phyloP scores from a whole-genome alignment of 2,888 invertebrate genomes.

The Tinea trinotella region DNA sequence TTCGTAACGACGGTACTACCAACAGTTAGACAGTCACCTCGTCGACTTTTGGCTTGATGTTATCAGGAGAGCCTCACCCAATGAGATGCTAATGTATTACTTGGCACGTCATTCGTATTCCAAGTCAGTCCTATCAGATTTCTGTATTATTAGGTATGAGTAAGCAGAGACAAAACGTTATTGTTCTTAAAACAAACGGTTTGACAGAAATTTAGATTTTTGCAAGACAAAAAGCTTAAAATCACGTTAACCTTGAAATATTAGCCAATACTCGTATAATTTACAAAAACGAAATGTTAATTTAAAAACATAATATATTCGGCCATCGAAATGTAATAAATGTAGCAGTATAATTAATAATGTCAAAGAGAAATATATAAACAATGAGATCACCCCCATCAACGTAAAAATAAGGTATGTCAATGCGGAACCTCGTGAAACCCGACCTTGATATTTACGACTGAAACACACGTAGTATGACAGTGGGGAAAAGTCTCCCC shows the following conservation, averaged over 20 bases:
- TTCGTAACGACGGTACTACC: background rate
- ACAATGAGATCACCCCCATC: background rate
- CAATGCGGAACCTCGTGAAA: background rate
- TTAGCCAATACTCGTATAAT: too few relatives aligned
- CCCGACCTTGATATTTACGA: slow-evolving; percentile 3
- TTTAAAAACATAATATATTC: too few relatives aligned
- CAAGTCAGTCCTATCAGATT: slow-evolving; percentile 46
- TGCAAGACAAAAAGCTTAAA: background rate
- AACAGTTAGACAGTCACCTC: slow-evolving; percentile 8
- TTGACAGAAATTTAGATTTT: background rate
- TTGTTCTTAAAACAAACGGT: slow-evolving; percentile 27
- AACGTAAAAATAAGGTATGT: background rate
- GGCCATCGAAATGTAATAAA: too few relatives aligned
- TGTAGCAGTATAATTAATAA: too few relatives aligned
- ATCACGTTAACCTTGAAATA: slow-evolving; percentile 14
- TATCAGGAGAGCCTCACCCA: slow-evolving; percentile 33
- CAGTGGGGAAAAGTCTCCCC: background rate
- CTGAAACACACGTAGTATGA: background rate
- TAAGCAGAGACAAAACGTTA: slow-evolving; percentile 31
- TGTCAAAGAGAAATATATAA: too few relatives aligned
- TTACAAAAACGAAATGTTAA: too few relatives aligned
- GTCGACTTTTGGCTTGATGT: slow-evolving; percentile 41
- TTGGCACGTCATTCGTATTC: slow-evolving; percentile 49
- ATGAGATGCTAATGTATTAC: slow-evolving; percentile 64
- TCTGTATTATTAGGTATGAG: slow-evolving; percentile 43